These are phyloP conservation scores for Myotis findleyi DNA, from an alignment of 2,797 vertebrate species.

Conservation along the genomic window DNA sequence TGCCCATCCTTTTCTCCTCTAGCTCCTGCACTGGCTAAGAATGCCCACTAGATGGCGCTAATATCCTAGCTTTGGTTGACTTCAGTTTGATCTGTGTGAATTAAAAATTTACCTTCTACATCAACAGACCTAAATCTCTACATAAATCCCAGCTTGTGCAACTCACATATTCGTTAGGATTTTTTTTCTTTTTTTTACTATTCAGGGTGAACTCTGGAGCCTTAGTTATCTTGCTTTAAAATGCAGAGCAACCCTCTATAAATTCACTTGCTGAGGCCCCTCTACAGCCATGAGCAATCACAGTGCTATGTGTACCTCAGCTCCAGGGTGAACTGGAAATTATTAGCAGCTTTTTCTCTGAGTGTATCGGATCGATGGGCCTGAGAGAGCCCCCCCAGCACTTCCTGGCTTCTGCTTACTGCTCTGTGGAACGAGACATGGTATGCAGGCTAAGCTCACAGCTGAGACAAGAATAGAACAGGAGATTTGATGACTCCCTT, in stretches of 20 bases:
- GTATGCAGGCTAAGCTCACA: background rate
- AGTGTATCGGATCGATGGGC: background rate
- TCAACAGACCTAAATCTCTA: constrained; percentile 45
- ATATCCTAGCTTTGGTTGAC: constrained; percentile 47
- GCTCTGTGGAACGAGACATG: background rate
- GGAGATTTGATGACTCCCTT: background rate
- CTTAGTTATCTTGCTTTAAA: constrained; percentile 67
- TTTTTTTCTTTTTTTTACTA: background rate
- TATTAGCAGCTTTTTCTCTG: background rate
- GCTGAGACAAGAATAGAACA: background rate
- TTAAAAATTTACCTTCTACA: constrained; percentile 51
- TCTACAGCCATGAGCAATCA: background rate
- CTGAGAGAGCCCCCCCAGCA: background rate
- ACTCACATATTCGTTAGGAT: constrained; percentile 42
- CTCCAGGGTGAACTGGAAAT: constrained; percentile 12
- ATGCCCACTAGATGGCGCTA: constrained; percentile 68
- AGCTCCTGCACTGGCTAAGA: background rate
- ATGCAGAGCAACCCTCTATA: constrained; percentile 35
- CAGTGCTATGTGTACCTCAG: background rate
- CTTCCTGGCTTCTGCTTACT: background rate
- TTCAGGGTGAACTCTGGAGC: constrained; percentile 46
- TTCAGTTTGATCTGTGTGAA: background rate
- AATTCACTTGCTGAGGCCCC: background rate
- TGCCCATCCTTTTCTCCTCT: background rate
- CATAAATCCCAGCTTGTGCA: constrained; percentile 50